phyloP scores from a whole-genome alignment of 2,888 invertebrate species.

The Drosophila greeni region DNA sequence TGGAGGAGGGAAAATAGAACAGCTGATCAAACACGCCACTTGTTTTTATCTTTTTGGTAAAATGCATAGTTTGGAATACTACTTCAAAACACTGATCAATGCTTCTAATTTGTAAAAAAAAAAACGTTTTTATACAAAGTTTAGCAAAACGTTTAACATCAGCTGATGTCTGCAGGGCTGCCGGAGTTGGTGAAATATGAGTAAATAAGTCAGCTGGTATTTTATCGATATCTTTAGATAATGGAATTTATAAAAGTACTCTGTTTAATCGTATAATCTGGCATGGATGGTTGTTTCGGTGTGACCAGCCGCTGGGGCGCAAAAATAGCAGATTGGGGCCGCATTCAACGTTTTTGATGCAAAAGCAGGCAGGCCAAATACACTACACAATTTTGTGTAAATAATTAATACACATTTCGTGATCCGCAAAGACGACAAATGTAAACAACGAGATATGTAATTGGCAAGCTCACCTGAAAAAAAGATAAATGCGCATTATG shows the following conservation, averaged over 20 bases:
- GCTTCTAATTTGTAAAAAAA: neutral
- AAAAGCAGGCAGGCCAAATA: neutral
- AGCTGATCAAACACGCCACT: constrained; percentile 11
- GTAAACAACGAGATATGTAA: constrained; percentile 17
- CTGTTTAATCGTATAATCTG: neutral
- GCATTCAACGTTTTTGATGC: neutral
- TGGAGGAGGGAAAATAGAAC: constrained; percentile 1
- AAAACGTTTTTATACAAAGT: neutral
- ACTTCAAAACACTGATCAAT: too few species aligned
- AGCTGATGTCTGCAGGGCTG: constrained; percentile 10
- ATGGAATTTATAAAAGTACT: neutral
- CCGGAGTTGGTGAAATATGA: neutral
- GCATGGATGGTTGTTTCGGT: neutral
- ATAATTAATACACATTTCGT: constrained; percentile 6
- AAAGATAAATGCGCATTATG: constrained; percentile 51
- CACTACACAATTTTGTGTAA: constrained; percentile 6
- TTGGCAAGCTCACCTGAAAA: neutral
- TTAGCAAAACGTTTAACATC: neutral
- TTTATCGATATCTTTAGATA: neutral
- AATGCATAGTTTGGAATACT: neutral
- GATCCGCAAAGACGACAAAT: neutral
- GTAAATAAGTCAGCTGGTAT: constrained; percentile 3
- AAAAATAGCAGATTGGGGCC: neutral
- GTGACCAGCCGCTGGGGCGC: neutral
- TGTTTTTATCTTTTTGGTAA: neutral